Evolutionary conservation across 2,113 vertebrate genomes (phyloP).

Genomic region (Syrrhaptes paradoxus): DNA sequence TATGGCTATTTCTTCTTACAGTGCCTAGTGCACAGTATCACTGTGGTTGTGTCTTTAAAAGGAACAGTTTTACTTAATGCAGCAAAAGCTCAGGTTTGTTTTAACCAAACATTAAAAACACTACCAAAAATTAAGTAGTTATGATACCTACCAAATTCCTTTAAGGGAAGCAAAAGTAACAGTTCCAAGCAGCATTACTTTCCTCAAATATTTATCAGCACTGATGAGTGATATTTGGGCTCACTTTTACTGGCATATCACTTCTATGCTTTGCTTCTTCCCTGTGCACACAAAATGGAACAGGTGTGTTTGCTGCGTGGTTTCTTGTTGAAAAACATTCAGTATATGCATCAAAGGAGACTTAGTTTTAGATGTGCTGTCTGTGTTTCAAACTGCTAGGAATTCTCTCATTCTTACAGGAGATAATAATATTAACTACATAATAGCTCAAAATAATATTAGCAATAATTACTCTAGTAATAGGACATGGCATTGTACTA

Average conservation of each 20-base stretch:
- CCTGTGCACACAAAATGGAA: background rate
- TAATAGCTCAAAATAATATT: background rate
- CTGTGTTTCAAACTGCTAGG: background rate
- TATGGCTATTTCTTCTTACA: background rate
- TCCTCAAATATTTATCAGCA: background rate
- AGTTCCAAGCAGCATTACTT: background rate
- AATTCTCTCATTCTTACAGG: background rate
- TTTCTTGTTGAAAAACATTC: background rate
- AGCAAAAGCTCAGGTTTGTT: background rate
- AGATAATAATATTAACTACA: background rate
- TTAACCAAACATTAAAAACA: background rate
- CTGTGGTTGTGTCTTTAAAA: background rate
- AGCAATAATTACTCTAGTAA: background rate
- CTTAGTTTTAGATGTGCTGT: background rate
- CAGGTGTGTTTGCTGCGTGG: fast-evolving
- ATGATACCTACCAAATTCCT: background rate
- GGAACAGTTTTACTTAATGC: background rate
- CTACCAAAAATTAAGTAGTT: background rate
- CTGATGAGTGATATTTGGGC: background rate
- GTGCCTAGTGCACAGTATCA: background rate
- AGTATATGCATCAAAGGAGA: background rate
- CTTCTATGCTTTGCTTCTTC: background rate
- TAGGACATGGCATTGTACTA: background rate
- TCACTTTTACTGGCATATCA: background rate
- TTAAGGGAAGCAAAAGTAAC: background rate